Evolutionary conservation across 2,888 invertebrate genomes (phyloP).

Genomic region (Morpho achilles): DNA sequence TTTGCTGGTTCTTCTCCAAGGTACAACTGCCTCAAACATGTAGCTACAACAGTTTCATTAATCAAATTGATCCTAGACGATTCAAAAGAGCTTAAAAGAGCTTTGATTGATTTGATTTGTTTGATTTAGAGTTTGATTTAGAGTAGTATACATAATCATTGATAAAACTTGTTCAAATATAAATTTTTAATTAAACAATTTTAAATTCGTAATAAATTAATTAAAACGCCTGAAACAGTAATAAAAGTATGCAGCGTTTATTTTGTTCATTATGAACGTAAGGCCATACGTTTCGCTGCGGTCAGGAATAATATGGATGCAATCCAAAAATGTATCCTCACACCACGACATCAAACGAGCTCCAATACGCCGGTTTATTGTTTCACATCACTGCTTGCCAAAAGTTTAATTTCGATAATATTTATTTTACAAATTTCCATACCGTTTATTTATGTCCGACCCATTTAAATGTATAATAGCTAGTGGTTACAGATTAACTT

Average conservation of each 20-base stretch:
- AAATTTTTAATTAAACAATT: conserved; percentile 17
- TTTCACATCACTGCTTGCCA: conserved; percentile 38
- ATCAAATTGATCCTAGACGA: too few species aligned
- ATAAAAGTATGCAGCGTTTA: conserved; percentile 41
- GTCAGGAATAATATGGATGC: conserved; percentile 63
- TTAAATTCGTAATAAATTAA: conserved; percentile 24
- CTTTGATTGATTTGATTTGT: too few species aligned
- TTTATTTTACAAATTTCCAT: conserved; percentile 23
- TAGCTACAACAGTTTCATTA: too few species aligned
- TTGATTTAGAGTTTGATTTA: too few species aligned
- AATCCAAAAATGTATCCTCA: conserved; percentile 60
- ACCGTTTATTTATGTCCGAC: conserved; percentile 10
- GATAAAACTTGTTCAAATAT: too few species aligned
- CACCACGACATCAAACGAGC: conserved; percentile 39
- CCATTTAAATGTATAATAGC: conserved; percentile 12
- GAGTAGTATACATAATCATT: too few species aligned
- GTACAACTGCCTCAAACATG: too few species aligned
- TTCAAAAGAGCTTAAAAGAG: too few species aligned
- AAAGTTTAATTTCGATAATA: conserved; percentile 34
- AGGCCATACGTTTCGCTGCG: conserved; percentile 49
- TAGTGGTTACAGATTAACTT: not conserved
- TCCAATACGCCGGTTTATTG: conserved; percentile 38
- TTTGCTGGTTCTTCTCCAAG: too few species aligned
- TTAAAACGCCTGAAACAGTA: conserved; percentile 25
- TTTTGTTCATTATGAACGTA: conserved; percentile 42